These are phyloP conservation scores for Timema cristinae DNA, from an alignment of 2,888 invertebrate genomes.

Conservation along the genomic window DNA sequence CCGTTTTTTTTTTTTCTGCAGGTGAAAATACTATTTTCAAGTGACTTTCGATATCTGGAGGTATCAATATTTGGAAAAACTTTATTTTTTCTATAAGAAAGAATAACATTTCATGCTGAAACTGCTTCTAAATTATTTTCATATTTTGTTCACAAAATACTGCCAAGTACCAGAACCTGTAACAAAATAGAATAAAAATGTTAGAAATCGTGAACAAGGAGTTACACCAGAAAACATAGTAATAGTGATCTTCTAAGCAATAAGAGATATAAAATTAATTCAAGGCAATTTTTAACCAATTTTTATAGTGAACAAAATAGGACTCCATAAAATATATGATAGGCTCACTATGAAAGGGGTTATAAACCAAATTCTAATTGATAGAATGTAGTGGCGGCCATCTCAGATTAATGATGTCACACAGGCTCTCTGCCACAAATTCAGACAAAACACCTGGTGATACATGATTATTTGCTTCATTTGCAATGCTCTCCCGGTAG, in stretches of 20 bases:
- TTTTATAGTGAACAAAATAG: not conserved
- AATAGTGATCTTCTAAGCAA: not conserved
- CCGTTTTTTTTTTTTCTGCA: no score
- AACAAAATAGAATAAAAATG: not conserved
- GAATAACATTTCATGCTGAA: no score
- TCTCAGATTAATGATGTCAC: not conserved
- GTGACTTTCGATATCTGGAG: not conserved
- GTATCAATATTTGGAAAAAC: not conserved
- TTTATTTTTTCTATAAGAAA: not conserved
- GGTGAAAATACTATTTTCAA: not conserved
- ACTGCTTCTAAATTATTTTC: no score
- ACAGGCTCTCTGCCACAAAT: not conserved
- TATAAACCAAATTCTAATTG: not conserved
- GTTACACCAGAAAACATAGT: not conserved
- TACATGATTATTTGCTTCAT: not conserved
- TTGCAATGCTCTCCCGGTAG: not conserved
- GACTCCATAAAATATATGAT: not conserved
- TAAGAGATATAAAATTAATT: no score
- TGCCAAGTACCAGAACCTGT: no score
- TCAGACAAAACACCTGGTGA: slow-evolving; percentile 5
- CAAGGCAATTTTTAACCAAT: not conserved
- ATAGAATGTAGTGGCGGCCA: not conserved
- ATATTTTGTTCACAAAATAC: no score
- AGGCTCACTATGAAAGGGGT: not conserved
- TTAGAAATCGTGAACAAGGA: not conserved